Percentiles rank a stretch among this genome's conserved stretches.
phyloP scores from a whole-genome alignment of 2,888 invertebrate genomes.

The Limnephilus lunatus region DNA sequence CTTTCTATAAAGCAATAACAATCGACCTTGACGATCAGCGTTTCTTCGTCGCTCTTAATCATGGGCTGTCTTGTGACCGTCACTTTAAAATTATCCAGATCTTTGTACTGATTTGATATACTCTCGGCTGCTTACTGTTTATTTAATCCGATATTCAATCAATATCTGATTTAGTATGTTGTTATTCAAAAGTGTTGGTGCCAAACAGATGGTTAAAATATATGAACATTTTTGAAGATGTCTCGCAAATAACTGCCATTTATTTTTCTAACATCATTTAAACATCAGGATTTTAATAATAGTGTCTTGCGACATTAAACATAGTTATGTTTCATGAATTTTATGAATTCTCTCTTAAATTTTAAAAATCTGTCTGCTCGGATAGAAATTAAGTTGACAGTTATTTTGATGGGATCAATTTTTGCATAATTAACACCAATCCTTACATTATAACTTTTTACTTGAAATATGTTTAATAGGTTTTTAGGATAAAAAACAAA shows the following conservation, averaged over 20 bases:
- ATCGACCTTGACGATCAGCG: background rate
- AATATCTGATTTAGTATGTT: background rate
- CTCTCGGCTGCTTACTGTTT: background rate
- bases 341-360: background rate
- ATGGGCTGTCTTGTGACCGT: background rate
- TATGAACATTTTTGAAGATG: background rate
- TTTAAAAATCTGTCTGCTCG: background rate
- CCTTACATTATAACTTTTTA: background rate
- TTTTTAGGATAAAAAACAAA: background rate
- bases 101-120: background rate
- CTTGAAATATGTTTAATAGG: background rate
- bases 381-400: background rate
- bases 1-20: background rate
- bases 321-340: constrained; percentile 2
- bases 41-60: background rate
- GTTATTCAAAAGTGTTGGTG: background rate
- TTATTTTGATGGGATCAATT: background rate
- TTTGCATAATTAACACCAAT: background rate
- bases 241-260: constrained; percentile 2
- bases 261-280: background rate
- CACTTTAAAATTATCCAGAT: background rate
- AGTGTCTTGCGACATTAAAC: background rate
- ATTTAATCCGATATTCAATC: background rate
- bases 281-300: background rate
- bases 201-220: constrained; percentile 12